Evolutionary conservation across 2,797 vertebrate genomes (phyloP), one percentile per base, ranked within the genome.

Genomic region (Choloepus didactylus): DNA sequence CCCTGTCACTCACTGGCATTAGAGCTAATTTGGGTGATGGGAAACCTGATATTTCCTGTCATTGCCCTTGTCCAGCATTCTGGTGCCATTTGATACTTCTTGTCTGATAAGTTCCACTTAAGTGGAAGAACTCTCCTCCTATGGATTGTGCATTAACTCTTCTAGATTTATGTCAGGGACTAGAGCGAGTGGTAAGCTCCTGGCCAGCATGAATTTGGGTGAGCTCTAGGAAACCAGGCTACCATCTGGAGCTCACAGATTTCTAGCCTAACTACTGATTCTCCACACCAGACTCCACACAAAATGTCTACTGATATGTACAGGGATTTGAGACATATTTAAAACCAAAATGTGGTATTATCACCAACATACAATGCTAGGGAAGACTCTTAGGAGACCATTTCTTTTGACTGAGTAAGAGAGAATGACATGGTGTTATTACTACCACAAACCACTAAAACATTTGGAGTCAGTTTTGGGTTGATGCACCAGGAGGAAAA

Each of bases 141-240:
- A 21, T 9, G 18, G 86, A 77, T 87, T 92, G 23, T 85, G 9
- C 81, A 72, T 85, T 79, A 91, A 54, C 35, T 80, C 31, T 44
- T 87, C 27, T 88, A 18, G 35, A 15, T 81, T 81, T 64, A 92
- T 29, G 86, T 76, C 31, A 81, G 54, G 89, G 92, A 69, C 38
- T 92, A 49, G 11, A 87, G 80, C 72, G 59, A 79, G 11, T 41
- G 75, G 18, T n/a, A 19, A 95, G 31, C 27, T 81, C 23, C 14
- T 44, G 92, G 54, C 9, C 46, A 75, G 11, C 56, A 19, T 84
- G 67, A 89, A 91, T 62, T 14, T 51, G 19, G 6, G 1, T 75
- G 1, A 56, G 76, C 27, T 89, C 35, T 56, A 60, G 69, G 46
- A 73, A 73, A 35, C 0, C 1, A 92, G 64, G 16, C 38, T 27